Evolutionary conservation across 2,113 vertebrate species (phyloP), one percentile per base, ranked within the genome.

Genomic region (Oreocharis arfaki): DNA sequence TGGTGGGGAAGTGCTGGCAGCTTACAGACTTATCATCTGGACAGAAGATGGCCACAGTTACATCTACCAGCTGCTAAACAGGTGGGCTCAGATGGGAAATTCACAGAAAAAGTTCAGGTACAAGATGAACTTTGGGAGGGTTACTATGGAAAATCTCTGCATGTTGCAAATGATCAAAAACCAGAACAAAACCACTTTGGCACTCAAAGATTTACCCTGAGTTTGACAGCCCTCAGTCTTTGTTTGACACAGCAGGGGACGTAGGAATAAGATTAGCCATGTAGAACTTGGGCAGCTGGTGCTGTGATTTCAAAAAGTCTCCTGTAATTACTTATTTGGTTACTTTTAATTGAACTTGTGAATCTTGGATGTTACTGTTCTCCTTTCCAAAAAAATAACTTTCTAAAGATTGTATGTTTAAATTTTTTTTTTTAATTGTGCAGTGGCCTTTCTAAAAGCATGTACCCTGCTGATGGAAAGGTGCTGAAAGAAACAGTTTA

Each of bases 11-110:
- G 97, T 98, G 63, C 97, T 98, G 17, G 97, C 98, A 26, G 96
- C 98, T 73, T 96, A 98, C 96, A 97, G 98, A 93, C 94, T 98
- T 64, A 98, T 98, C 88, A 92, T 98, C 93, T 98, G 98, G 98
- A 98, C 98, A 22, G 97, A 98, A 90, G 98, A 97, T 46, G 98
- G 98, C 76, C 97, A 96, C 91, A 97, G 98, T 91, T 98, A 97
- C 67, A 98, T 98, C 97, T 98, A 98, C 98, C 98, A 98, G 98
- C 98, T 99, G 98, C 97, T 98, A 52, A 98, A 98, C 98, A 98
- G 98, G 98, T 99, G 98, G 98, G 98, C 95, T 97, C 97, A 97
- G 97, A 97, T 97, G 97, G 97, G 97, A 91, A 96, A 95, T 16
- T 93, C 90, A 77, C 96, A 96, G 88, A 95, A 92, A 94, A 97